Evolutionary conservation across 2,888 invertebrate species (phyloP).

Genomic region (Clitarchus hookeri): DNA sequence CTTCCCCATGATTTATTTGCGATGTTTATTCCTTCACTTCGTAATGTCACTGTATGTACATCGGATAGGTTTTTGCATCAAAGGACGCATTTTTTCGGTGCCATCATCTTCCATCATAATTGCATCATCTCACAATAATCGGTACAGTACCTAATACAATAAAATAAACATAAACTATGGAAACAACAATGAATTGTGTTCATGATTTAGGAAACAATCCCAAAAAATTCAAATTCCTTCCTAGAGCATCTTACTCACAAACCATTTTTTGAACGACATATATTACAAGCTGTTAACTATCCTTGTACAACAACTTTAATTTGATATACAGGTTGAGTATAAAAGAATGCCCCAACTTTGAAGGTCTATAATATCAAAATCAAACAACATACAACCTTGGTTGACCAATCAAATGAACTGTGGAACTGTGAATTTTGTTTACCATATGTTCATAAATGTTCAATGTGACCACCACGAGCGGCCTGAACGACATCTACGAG

Average conservation of each 20-base stretch:
- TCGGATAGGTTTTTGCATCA: not conserved
- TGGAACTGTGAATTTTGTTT: too few relatives aligned
- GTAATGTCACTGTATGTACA: constrained; percentile 1
- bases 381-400: too few relatives aligned
- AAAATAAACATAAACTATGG: not conserved
- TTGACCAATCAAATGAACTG: too few relatives aligned
- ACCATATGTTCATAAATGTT: too few relatives aligned
- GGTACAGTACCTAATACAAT: not conserved
- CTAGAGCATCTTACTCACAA: not conserved
- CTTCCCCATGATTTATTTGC: not conserved
- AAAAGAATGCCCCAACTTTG: too few relatives aligned
- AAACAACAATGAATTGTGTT: not conserved
- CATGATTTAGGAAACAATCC: not conserved
- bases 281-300: too few relatives aligned
- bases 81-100: not conserved
- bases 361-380: too few relatives aligned
- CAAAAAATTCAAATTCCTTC: not conserved
- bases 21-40: not conserved
- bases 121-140: not conserved
- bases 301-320: too few relatives aligned
- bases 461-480: too few relatives aligned
- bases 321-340: too few relatives aligned
- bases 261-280: too few relatives aligned
- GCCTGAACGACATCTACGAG: too few relatives aligned
- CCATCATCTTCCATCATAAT: not conserved